These are phyloP conservation scores for Macrocentrus cingulum DNA, from an alignment of 1,140 invertebrate genomes.

Conservation along the genomic window DNA sequence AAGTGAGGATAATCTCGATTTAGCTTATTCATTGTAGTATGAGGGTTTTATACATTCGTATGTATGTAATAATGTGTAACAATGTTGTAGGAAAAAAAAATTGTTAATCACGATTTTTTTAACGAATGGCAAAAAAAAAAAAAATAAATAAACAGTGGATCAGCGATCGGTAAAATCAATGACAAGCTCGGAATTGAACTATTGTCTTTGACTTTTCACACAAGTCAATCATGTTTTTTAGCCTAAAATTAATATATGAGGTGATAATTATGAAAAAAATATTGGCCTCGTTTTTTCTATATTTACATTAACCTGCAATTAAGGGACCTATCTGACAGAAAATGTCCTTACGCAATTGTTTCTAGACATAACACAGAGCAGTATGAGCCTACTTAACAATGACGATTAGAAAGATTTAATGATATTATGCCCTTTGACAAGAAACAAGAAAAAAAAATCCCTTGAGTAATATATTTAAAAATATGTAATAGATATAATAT, in stretches of 20 bases:
- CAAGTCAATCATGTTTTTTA: neutral
- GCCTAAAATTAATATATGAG: too few species aligned
- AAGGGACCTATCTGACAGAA: too few species aligned
- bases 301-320: too few species aligned
- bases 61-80: conserved; percentile 32
- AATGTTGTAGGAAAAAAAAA: conserved; percentile 27
- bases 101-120: conserved; percentile 17
- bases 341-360: too few species aligned
- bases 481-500: neutral
- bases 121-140: neutral
- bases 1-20: too few species aligned
- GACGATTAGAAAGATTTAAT: neutral
- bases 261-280: too few species aligned
- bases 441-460: neutral
- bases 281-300: too few species aligned
- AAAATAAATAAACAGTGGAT: conserved; percentile 8
- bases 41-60: conserved; percentile 34
- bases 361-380: too few species aligned
- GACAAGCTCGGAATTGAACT: neutral
- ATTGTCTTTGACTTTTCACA: neutral
- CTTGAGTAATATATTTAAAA: conserved; percentile 4
- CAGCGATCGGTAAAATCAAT: conserved; percentile 8
- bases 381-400: too few species aligned
- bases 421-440: neutral
- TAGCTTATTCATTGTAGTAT: conserved; percentile 26